Evolutionary conservation across 2,888 invertebrate genomes (phyloP).

Genomic region (Drosophila buzzatii): DNA sequence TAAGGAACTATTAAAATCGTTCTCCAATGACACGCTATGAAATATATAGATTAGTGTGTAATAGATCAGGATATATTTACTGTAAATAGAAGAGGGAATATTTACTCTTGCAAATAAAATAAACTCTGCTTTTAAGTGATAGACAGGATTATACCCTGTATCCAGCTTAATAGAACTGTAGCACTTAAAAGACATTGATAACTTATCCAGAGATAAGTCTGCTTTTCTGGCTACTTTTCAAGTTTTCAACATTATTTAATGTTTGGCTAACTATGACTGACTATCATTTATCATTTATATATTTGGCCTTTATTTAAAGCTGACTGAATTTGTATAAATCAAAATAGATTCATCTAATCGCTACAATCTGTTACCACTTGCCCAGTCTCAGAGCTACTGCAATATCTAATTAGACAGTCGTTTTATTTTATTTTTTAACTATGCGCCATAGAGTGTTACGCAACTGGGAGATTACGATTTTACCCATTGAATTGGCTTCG

Average conservation of each 20-base stretch:
- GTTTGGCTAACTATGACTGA: too few species aligned
- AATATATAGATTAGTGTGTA: background rate
- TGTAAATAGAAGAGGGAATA: background rate
- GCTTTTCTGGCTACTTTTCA: too few species aligned
- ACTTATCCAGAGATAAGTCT: too few species aligned
- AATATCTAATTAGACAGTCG: background rate
- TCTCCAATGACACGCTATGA: background rate
- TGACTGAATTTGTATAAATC: background rate
- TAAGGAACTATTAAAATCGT: background rate
- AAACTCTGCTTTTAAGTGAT: too few species aligned
- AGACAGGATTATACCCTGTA: too few species aligned
- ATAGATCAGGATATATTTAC: too few species aligned
- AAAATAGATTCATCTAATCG: background rate
- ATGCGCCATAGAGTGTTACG: slow-evolving; percentile 7
- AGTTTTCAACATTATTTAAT: too few species aligned
- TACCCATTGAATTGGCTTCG: slow-evolving; percentile 60
- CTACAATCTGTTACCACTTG: background rate
- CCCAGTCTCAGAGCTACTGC: background rate
- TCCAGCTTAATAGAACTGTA: too few species aligned
- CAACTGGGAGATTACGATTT: slow-evolving; percentile 16
- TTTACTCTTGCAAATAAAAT: too few species aligned
- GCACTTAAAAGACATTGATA: too few species aligned
- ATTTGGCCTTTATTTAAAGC: background rate
- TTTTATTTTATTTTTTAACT: slow-evolving; percentile 3
- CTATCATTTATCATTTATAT: background rate